Evolutionary conservation across 1,140 invertebrate species (phyloP).

Genomic region (Megalonaias nervosa): DNA sequence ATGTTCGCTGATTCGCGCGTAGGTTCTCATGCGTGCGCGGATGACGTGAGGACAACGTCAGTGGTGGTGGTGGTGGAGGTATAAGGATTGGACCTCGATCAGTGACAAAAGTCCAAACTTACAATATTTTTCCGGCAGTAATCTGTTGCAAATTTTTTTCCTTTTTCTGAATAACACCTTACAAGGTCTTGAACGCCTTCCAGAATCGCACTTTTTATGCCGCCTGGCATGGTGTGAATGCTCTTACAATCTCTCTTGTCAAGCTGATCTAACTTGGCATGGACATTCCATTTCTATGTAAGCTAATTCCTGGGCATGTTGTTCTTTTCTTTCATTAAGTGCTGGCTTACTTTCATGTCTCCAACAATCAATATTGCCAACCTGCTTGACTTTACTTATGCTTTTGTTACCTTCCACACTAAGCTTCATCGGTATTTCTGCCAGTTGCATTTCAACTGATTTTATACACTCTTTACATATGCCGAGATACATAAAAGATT

Average conservation of each 20-base stretch:
- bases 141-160: too few species aligned
- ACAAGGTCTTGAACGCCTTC: not conserved
- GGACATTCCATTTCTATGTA: too few species aligned
- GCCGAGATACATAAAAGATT: slow-evolving; percentile 1
- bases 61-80: too few species aligned
- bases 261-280: not conserved
- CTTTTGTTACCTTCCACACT: slow-evolving; percentile 10
- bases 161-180: not conserved
- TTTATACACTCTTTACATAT: slow-evolving; percentile 5
- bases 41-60: too few species aligned
- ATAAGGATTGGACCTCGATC: too few species aligned
- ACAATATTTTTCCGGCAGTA: too few species aligned
- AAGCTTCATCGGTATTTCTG: slow-evolving; percentile 2
- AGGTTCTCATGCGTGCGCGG: too few species aligned
- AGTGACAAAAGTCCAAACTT: too few species aligned
- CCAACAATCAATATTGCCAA: slow-evolving; percentile 10
- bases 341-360: not conserved
- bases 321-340: not conserved
- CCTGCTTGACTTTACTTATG: not conserved
- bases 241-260: not conserved
- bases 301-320: not conserved
- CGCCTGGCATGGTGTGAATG: not conserved
- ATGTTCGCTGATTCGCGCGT: too few species aligned
- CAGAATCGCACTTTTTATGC: not conserved
- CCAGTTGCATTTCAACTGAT: not conserved